Percentiles rank a stretch among this genome's conserved stretches.
Conservation (phyloP, 2,113 vertebrate genomes). For the Hydrolagus affinis region DNA sequence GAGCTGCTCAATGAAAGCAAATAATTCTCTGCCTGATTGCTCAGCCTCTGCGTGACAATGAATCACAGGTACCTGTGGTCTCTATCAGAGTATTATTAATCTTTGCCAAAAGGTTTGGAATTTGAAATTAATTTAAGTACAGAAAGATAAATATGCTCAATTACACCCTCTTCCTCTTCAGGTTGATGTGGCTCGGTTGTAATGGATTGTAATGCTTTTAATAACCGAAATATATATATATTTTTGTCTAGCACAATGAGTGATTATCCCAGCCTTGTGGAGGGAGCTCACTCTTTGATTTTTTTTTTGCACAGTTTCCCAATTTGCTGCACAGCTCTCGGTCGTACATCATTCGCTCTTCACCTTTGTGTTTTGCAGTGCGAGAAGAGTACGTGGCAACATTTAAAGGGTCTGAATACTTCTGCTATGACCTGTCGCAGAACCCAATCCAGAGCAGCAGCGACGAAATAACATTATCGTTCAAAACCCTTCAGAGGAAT, state of each 20-base stretch:
- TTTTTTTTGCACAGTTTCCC: neutral
- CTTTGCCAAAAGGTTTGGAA: neutral
- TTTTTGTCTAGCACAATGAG: neutral
- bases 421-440: slow-evolving; percentile 97
- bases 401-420: slow-evolving; percentile 97
- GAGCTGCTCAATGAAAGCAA: neutral
- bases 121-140: neutral
- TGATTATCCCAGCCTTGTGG: neutral
- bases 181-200: neutral
- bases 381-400: slow-evolving; percentile 96
- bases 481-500: slow-evolving; percentile 96
- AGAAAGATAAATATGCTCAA: neutral
- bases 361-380: slow-evolving; percentile 61
- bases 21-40: neutral
- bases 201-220: neutral
- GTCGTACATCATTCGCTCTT: neutral
- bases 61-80: neutral
- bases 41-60: neutral
- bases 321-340: neutral
- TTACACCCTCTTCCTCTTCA: neutral
- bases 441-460: slow-evolving; percentile 98
- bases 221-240: neutral
- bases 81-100: neutral
- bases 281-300: neutral
- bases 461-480: slow-evolving; percentile 95